These are phyloP conservation scores for Diplodus sargus DNA, from an alignment of 2,797 vertebrate genomes.

Conservation along the genomic window DNA sequence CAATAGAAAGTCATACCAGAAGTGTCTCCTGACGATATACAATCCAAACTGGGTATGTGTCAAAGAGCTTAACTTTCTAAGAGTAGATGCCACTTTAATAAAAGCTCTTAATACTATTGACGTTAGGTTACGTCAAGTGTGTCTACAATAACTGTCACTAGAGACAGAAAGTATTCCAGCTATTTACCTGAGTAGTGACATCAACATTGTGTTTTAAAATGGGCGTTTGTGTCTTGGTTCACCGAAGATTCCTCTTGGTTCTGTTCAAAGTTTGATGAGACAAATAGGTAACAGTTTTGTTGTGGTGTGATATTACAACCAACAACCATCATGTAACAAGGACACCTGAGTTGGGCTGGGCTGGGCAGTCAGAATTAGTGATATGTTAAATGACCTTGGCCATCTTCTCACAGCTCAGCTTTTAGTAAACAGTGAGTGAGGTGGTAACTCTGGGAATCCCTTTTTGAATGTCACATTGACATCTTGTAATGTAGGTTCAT, in stretches of 20 bases:
- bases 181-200: not conserved
- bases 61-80: not conserved
- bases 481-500: not conserved
- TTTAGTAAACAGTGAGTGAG: not conserved
- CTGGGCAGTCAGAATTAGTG: not conserved
- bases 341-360: constrained; percentile 7
- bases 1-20: not conserved
- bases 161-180: not conserved
- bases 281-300: constrained; percentile 1
- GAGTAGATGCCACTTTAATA: not conserved
- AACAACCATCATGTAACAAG: constrained; percentile 19
- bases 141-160: not conserved
- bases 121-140: not conserved
- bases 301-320: constrained; percentile 11
- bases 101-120: not conserved
- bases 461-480: not conserved
- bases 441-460: not conserved
- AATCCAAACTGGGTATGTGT: not conserved
- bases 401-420: not conserved
- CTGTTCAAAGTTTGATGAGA: constrained; percentile 22
- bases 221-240: constrained; percentile 3
- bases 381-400: not conserved
- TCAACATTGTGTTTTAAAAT: not conserved
- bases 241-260: not conserved
- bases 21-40: not conserved